A percentile compares a stretch with the other conserved stretches of the same genome.
These are phyloP conservation scores for Bombylius discolor DNA, from an alignment of 2,888 invertebrate genomes.

Conservation along the genomic window DNA sequence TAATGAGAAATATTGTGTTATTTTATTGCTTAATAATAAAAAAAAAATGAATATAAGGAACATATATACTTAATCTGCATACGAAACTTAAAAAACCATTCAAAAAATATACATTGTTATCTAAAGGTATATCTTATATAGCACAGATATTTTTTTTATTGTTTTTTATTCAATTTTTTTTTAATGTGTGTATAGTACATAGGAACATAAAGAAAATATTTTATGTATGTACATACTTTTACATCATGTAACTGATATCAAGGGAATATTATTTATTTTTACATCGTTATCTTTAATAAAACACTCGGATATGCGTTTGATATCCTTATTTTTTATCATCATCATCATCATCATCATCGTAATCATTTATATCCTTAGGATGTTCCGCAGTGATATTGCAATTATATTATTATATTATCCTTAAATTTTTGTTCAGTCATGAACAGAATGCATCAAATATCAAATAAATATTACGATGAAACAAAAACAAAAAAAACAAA, in stretches of 20 bases:
- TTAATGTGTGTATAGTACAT: no score
- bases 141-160: no score
- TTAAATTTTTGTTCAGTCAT: neutral
- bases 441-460: neutral
- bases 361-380: no score
- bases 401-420: neutral
- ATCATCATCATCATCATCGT: neutral
- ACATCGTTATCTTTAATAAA: neutral
- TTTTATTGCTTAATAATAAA: constrained; percentile 8
- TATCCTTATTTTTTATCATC: neutral
- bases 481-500: neutral
- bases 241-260: no score
- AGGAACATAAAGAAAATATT: no score
- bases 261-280: no score
- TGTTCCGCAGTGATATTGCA: neutral
- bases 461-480: neutral
- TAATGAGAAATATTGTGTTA: neutral
- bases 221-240: no score
- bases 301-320: neutral
- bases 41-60: constrained; percentile 1
- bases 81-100: neutral
- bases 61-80: constrained; percentile 1
- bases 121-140: no score
- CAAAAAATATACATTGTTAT: no score
- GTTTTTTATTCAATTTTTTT: no score